Conservation (phyloP, 2,113 vertebrate genomes). For the Todiramphus saurophagus region DNA sequence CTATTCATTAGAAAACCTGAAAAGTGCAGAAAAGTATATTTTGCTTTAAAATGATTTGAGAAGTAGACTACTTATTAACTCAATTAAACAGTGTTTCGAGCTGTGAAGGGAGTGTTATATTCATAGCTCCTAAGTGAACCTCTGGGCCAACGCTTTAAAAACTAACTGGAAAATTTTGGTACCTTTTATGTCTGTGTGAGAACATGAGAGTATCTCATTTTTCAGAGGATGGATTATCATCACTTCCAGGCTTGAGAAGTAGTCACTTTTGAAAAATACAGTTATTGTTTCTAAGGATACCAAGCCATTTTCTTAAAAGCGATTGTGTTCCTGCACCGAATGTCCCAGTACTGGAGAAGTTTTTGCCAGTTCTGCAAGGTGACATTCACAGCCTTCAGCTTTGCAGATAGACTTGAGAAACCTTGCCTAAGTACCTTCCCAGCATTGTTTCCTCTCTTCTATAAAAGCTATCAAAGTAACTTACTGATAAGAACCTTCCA, state of each 20-base stretch:
- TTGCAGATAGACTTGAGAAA: background rate
- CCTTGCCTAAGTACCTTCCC: background rate
- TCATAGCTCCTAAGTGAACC: background rate
- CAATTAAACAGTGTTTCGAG: background rate
- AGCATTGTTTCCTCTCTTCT: background rate
- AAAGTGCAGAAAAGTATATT: background rate
- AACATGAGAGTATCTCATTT: background rate
- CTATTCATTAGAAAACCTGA: constrained; percentile 6
- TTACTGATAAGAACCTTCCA: background rate
- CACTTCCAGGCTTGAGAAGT: background rate
- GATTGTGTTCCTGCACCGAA: accelerated
- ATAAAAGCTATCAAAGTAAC: background rate
- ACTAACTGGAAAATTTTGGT: background rate
- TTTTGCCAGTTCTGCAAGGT: background rate
- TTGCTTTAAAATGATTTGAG: background rate
- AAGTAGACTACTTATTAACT: constrained; percentile 5
- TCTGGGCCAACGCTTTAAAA: background rate
- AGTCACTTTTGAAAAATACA: background rate
- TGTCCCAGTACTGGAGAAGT: background rate
- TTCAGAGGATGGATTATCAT: background rate
- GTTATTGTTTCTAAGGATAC: background rate
- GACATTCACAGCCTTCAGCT: background rate
- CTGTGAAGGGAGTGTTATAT: background rate
- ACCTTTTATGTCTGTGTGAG: background rate
- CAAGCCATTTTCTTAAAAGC: background rate